These are phyloP conservation scores for Eupsilia transversa DNA, from an alignment of 2,888 invertebrate genomes.

Conservation along the genomic window DNA sequence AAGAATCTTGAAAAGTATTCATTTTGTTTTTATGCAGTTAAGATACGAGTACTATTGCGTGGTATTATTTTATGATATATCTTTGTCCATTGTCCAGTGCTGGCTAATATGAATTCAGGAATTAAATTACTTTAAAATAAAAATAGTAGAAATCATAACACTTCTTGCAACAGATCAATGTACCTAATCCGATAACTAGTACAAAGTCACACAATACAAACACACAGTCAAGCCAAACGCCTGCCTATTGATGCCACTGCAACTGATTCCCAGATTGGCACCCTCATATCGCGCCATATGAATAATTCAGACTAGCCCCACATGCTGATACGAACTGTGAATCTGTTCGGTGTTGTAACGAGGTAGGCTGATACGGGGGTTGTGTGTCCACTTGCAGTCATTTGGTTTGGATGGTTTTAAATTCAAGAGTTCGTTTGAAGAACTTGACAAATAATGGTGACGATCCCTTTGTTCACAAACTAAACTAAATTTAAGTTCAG, in stretches of 20 bases:
- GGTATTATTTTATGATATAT: too few relatives aligned
- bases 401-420: background rate
- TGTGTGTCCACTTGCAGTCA: background rate
- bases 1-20: too few relatives aligned
- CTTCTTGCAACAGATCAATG: too few relatives aligned
- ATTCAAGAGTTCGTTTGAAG: background rate
- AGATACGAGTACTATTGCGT: too few relatives aligned
- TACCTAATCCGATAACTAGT: background rate
- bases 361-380: background rate
- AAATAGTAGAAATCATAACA: too few relatives aligned
- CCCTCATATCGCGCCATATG: constrained; percentile 45
- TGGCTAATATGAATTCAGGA: too few relatives aligned
- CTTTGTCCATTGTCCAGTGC: too few relatives aligned
- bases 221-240: background rate
- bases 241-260: constrained; percentile 18
- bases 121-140: too few relatives aligned
- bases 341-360: constrained; percentile 35
- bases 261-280: constrained; percentile 56
- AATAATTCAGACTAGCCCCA: constrained; percentile 55
- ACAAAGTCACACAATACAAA: background rate
- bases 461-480: too few relatives aligned
- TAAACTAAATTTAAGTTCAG: too few relatives aligned
- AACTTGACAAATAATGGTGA: background rate
- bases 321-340: constrained; percentile 26
- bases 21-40: too few relatives aligned